These are phyloP conservation scores for Cancer borealis DNA, from an alignment of 2,888 invertebrate genomes.

Conservation along the genomic window DNA sequence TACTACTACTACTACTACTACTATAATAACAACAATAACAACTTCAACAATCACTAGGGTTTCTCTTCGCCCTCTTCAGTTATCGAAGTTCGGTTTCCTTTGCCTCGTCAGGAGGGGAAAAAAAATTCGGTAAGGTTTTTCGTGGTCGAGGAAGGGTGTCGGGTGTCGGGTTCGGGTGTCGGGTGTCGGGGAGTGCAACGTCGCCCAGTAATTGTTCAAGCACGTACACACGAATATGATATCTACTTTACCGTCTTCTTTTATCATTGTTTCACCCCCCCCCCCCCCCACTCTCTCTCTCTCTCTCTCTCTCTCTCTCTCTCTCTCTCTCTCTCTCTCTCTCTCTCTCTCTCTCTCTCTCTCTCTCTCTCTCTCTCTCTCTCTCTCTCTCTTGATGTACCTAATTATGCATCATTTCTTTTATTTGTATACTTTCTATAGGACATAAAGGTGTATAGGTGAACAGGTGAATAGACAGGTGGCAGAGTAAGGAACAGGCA, in stretches of 20 bases:
- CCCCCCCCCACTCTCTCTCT: slow-evolving; percentile 5
- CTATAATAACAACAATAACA: neutral
- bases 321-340: slow-evolving; percentile 28
- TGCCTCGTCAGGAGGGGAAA: neutral
- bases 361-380: slow-evolving; percentile 61
- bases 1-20: slow-evolving; percentile 3
- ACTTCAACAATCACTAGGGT: neutral
- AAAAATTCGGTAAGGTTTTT: neutral
- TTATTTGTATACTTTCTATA: too few relatives aligned
- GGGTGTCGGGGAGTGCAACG: neutral
- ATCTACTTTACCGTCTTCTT: neutral
- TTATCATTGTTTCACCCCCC: neutral
- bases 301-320: slow-evolving; percentile 51
- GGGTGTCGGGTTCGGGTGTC: slow-evolving; percentile 13
- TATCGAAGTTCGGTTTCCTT: neutral
- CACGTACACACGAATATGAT: neutral
- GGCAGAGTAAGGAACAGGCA: neutral
- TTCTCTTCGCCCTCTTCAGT: neutral
- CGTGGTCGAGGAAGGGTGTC: neutral
- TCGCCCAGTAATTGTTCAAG: neutral
- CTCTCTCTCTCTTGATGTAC: slow-evolving; percentile 37
- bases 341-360: slow-evolving; percentile 57
- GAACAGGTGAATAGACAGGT: neutral
- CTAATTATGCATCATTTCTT: neutral
- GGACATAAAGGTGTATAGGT: slow-evolving; percentile 35